Percentiles rank a stretch among this genome's conserved stretches.
Conservation (phyloP, 1,140 invertebrate species). For the Polypedilum pembai region DNA sequence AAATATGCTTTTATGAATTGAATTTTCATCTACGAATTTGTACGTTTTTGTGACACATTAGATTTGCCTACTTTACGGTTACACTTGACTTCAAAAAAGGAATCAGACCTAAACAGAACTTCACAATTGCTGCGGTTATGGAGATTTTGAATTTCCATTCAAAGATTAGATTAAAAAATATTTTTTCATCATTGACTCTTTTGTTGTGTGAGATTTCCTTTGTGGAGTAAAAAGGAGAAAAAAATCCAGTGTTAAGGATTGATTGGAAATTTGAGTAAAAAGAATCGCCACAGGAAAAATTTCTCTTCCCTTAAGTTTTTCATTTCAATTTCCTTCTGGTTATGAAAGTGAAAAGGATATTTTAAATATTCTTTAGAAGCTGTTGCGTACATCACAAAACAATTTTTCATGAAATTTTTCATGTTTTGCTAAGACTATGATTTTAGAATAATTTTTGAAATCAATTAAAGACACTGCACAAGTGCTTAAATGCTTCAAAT, state of each 20-base stretch:
- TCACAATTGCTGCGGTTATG: too few species aligned
- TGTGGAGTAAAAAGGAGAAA: not conserved
- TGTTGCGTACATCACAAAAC: too few species aligned
- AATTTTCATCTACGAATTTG: not conserved
- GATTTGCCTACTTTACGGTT: not conserved
- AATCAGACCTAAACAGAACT: too few species aligned
- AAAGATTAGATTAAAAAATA: not conserved
- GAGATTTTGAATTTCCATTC: too few species aligned
- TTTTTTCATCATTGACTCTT: not conserved
- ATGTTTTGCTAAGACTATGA: too few species aligned
- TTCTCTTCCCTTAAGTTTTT: not conserved
- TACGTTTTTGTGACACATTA: not conserved
- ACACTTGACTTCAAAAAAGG: too few species aligned
- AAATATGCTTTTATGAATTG: not conserved
- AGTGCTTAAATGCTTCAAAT: too few species aligned
- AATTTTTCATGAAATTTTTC: too few species aligned
- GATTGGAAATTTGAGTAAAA: not conserved
- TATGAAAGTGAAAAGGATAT: not conserved
- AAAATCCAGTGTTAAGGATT: not conserved
- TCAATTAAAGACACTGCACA: too few species aligned
- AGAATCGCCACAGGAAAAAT: not conserved
- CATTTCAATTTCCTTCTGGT: not conserved
- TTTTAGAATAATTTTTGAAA: too few species aligned
- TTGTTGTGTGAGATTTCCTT: not conserved
- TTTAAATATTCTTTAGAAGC: too few species aligned